A percentile compares a stretch with the other conserved stretches of the same genome.
Evolutionary conservation across 2,113 vertebrate genomes (phyloP).

Genomic region (Hemichromis elongatus): DNA sequence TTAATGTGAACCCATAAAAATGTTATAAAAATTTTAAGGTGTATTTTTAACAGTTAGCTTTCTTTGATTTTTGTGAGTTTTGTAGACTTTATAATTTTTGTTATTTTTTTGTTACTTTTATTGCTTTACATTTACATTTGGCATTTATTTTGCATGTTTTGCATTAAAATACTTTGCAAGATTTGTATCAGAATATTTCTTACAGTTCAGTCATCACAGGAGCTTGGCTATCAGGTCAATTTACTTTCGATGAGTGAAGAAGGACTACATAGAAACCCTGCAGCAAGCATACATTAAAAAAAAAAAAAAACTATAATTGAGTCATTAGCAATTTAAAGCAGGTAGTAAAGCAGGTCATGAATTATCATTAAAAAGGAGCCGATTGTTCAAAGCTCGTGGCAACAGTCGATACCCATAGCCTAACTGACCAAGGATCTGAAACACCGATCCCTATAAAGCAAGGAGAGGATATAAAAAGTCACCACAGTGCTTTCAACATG

Average conservation of each 20-base stretch:
- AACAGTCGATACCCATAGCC: not conserved
- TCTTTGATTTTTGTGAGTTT: not conserved
- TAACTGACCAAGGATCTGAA: not conserved
- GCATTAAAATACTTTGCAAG: not conserved
- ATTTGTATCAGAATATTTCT: not conserved
- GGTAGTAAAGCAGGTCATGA: not conserved
- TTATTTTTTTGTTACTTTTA: not conserved
- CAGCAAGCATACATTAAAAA: not conserved
- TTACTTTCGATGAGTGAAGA: not conserved
- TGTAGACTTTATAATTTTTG: not conserved
- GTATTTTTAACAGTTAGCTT: not conserved
- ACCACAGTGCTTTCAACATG: not conserved
- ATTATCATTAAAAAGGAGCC: not conserved
- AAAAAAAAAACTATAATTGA: not conserved
- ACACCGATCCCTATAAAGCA: not conserved
- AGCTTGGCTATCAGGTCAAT: not conserved
- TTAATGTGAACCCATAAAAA: not conserved
- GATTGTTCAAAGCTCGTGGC: not conserved
- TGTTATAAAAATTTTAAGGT: not conserved
- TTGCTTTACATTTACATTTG: not conserved
- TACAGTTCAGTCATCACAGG: not conserved
- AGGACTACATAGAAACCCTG: not conserved
- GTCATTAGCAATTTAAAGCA: not conserved
- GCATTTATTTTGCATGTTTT: not conserved
- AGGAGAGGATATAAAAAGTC: not conserved